Evolutionary conservation across 1,140 invertebrate species (phyloP).

Genomic region (Ceratina japonica): DNA sequence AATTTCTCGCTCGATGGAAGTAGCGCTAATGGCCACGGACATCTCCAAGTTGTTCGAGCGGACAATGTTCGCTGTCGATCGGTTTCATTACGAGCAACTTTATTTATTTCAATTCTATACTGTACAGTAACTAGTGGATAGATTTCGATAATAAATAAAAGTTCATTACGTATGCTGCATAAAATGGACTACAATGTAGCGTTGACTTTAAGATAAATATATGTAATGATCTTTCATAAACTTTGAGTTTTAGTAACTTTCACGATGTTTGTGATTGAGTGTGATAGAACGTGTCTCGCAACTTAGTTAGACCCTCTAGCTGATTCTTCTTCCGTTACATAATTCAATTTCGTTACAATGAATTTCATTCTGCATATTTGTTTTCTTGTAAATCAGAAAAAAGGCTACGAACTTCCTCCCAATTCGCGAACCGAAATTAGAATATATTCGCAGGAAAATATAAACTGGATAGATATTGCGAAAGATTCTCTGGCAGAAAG

Average conservation of each 20-base stretch:
- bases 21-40: conserved; percentile 43
- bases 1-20: conserved; percentile 54
- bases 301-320: too few relatives aligned
- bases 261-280: too few relatives aligned
- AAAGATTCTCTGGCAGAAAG: background rate
- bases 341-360: background rate
- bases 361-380: background rate
- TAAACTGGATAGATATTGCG: background rate
- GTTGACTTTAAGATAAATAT: too few relatives aligned
- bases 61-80: conserved; percentile 13
- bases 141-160: background rate
- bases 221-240: too few relatives aligned
- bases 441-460: background rate
- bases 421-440: background rate
- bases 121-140: too few relatives aligned
- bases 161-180: background rate
- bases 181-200: too few relatives aligned
- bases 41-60: conserved; percentile 46
- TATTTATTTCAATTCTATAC: background rate
- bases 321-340: too few relatives aligned
- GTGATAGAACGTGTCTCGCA: too few relatives aligned
- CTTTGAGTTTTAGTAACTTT: too few relatives aligned
- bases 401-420: background rate
- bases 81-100: background rate
- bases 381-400: background rate